Base-by-base conservation (phyloP, 2,888 invertebrate genomes). In the Tiliacea aurago region DNA sequence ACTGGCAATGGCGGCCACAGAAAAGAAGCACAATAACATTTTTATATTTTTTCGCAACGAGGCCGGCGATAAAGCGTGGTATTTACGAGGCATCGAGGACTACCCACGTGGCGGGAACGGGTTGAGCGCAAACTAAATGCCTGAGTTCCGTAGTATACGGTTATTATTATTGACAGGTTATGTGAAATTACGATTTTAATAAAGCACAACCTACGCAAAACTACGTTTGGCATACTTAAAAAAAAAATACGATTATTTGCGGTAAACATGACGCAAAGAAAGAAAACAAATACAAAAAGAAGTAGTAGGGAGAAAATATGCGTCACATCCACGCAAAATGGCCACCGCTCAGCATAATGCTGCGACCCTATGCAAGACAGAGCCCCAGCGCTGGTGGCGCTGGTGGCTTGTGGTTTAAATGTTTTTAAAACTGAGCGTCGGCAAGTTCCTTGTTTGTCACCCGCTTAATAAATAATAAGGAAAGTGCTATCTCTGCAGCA, bases 81-180 rank as follows among this genome's bases (percentile, higher is more conserved):
- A 89, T 93, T 93, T 93, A 93, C 87, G 92, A 89, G 65, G 61
- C 63, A 68, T 71, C 73, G 70, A 70, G 80, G 84, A 86, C 91
- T 85, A 74, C 91, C 91, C 90, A 92, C 91, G 90, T 89, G 87
- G 82, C 41, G 23, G 28, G 70, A 76, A 72, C 70, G 70, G 76
- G 72, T 85, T 78, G 67, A 77, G 67, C 23, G 43, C 67, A 72
- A 70, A 64, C 45, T 11, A 47, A 70, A 64, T 61, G 43, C 11
- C 11, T 7, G 74, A 28, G 70, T 80, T 83, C 76, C 68, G 80
- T 69, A 70, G 28, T 67, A 47, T 55, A 56, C 13, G 11, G 4
- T 15, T 65, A 61, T 69, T 20, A 45, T 20, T 49, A 62, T 62
- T 53, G 56, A 49, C 73, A 67, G 28, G n/a, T 51, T 67, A 43